phyloP scores from a whole-genome alignment of 2,797 vertebrate genomes.

The Tapirus indicus region DNA sequence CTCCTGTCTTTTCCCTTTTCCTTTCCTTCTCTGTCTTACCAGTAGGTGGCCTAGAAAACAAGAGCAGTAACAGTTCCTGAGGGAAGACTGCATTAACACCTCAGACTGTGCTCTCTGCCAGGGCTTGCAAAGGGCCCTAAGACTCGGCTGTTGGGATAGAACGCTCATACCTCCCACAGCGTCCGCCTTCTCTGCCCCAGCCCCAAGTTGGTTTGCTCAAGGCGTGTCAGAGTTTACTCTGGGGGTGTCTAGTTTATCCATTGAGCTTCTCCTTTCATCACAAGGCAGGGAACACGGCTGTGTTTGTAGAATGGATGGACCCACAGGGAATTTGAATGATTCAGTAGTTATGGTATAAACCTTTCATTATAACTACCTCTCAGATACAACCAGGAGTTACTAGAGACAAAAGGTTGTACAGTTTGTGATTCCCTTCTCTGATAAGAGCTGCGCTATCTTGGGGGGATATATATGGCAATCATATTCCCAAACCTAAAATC shows the following conservation, averaged over 20 bases:
- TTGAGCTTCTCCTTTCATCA: constrained; percentile 47
- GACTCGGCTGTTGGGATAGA: neutral
- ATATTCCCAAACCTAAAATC: neutral
- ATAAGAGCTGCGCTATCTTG: neutral
- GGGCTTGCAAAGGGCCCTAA: neutral
- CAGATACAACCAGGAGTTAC: neutral
- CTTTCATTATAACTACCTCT: neutral
- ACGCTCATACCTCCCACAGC: neutral
- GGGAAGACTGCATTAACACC: constrained; percentile 18
- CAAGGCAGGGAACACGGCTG: neutral
- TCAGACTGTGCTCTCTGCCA: neutral
- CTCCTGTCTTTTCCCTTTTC: neutral
- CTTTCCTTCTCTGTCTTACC: constrained; percentile 30
- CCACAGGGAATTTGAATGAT: constrained; percentile 53
- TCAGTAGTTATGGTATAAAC: constrained; percentile 43
- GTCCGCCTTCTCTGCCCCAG: neutral
- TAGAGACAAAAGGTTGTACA: neutral
- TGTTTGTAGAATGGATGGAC: constrained; percentile 55
- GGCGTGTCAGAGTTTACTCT: constrained; percentile 66
- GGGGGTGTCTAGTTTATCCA: constrained; percentile 50
- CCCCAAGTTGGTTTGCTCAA: constrained; percentile 49
- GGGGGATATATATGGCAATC: neutral
- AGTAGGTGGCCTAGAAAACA: constrained; percentile 49
- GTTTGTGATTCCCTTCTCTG: constrained; percentile 3
- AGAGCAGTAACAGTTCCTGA: neutral